Evolutionary conservation across 2,113 vertebrate species (phyloP), one percentile per base, ranked within the genome.

Genomic region (Callopanchax toddi): DNA sequence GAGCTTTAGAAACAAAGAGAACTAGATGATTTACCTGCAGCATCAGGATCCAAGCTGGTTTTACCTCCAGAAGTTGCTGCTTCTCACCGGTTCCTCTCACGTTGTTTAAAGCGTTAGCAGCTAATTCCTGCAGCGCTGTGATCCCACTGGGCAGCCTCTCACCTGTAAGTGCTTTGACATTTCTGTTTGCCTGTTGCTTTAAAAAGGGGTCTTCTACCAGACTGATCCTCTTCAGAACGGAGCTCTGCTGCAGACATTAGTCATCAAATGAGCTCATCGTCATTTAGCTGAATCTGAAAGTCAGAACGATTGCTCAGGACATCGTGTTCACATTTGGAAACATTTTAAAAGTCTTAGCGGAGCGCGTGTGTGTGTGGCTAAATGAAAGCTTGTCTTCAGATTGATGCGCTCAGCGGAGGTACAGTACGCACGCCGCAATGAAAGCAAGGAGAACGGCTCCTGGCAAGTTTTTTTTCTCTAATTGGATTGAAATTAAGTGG

Each of bases 401-500:
- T n/a, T 61, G 65, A 83, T 81, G 64, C 51, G 17, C 29, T 65
- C 44, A 62, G 50, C 53, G 39, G 72, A 60, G 53, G 64, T 78
- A 57, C 56, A 53, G 61, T 89, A 40, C 63, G 82, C 91, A 91
- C 84, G 92, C 87, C 85, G 71, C 91, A 93, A 94, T 93, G 68
- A 89, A 81, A 93, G 65, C 46, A 74, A 43, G 50, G 11, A 91
- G 77, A n/a, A 92, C 81, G 92, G 92, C 91, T 93, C 79, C 82
- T 73, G 42, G 63, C 68, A 29, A n/a, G 62, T 67, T 83, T 89
- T 76, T 91, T 90, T 89, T 76, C 29, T 8, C 91, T 93, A 94
- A 96, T 89, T 94, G 89, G 87, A 82, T 89, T 93, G 94, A 95
- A 96, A 96, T 92, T 84, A 96, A 91, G 93, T 94, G 90, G 93